Base-by-base conservation (phyloP, 2,113 vertebrate species). In the Rhinopithecus roxellana region DNA sequence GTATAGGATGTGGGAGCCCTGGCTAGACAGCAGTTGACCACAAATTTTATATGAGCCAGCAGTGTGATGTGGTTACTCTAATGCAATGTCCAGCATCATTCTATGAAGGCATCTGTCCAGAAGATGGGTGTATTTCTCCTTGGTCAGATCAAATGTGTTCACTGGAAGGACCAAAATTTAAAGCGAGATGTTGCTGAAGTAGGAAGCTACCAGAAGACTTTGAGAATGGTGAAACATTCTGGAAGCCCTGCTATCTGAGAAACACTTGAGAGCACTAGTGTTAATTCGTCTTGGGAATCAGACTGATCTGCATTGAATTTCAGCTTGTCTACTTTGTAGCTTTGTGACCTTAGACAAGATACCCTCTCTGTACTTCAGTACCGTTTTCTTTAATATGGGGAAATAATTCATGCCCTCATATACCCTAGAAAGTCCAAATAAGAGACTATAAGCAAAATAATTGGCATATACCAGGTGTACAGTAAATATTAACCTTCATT, bases 21-120 rank as follows among this genome's bases (percentile, higher is more conserved):
- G 94, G 94, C 96, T 95, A 97, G 96, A 98, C 94, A 93, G 96
- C 30, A 90, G 67, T 84, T 94, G 88, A 96, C 95, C 97, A 94
- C 96, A 96, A 27, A 69, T 92, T 92, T 95, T 78, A 69, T 61
- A 35, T 59, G 84, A 88, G 77, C 83, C 97, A 96, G 64, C 77
- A 79, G 87, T 96, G 59, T 79, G 55, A 78, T 96, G 93, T 89
- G 95, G 94, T 79, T 87, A n/a, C 61, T 69, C 40, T 20, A 69
- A 48, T 25, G 78, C 45, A 8, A 3, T 79, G 95, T 95, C 94
- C 94, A 94, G 80, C 84, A 75, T 83, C 87, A 27, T 43, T 93
- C 45, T 84, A 86, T 79, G 92, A 84, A 81, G 81, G 57, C 59
- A 10, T 92, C 88, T 94, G 40, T 93, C 67, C 94, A 86, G 89